Conservation (phyloP, 2,888 invertebrate genomes). For the Athetis lepigone region DNA sequence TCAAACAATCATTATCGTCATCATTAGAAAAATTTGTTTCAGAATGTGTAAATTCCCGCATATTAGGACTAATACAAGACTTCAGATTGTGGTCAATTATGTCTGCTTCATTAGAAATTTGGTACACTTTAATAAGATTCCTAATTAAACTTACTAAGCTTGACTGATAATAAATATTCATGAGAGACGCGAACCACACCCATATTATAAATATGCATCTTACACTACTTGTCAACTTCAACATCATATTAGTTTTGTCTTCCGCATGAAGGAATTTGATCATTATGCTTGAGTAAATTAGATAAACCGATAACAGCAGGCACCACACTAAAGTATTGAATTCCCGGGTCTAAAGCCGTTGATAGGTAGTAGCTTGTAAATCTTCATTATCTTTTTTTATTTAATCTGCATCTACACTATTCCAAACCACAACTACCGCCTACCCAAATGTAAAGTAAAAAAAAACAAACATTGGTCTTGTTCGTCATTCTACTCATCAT, state of each 20-base stretch:
- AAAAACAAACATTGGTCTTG: too few species aligned
- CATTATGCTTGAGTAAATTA: slow-evolving; percentile 38
- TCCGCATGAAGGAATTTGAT: slow-evolving; percentile 31
- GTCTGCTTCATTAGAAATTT: slow-evolving; percentile 55
- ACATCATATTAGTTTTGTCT: slow-evolving; percentile 40
- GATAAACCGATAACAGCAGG: slow-evolving; percentile 18
- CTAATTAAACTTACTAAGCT: slow-evolving; percentile 65
- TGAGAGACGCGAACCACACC: slow-evolving; percentile 72
- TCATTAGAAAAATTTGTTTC: slow-evolving; percentile 58
- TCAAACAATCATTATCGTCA: slow-evolving; percentile 2
- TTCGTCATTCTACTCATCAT: too few species aligned
- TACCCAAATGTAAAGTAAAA: too few species aligned
- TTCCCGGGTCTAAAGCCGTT: too few species aligned
- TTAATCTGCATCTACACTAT: too few species aligned
- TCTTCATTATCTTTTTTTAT: too few species aligned
- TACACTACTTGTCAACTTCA: slow-evolving; percentile 34
- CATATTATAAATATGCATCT: slow-evolving; percentile 68
- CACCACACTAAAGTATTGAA: slow-evolving; percentile 48
- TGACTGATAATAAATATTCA: slow-evolving; percentile 65
- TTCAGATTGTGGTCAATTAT: slow-evolving; percentile 30
- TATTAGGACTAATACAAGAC: slow-evolving; percentile 15
- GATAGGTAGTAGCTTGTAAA: too few species aligned
- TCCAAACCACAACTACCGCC: too few species aligned
- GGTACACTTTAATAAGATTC: slow-evolving; percentile 55
- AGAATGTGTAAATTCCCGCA: background rate